Evolutionary conservation across 2,113 vertebrate genomes (phyloP).

Genomic region (Colossoma macropomum): DNA sequence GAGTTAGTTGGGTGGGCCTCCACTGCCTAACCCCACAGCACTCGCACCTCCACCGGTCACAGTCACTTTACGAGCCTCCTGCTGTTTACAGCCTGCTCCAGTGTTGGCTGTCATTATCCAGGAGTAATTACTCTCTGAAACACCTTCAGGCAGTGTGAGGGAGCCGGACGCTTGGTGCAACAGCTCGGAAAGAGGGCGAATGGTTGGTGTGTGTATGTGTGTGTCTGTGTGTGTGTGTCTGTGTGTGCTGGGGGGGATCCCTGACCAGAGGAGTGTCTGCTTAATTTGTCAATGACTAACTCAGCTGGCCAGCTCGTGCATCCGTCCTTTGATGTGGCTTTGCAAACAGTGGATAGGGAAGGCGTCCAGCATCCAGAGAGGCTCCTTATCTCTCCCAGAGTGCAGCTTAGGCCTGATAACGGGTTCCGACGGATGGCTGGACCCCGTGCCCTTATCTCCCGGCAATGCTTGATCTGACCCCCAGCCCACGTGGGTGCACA

Average conservation of each 20-base stretch:
- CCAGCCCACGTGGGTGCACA: constrained; percentile 52
- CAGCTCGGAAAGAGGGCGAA: background rate
- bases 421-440: constrained; percentile 65
- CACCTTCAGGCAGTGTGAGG: constrained; percentile 52
- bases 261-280: constrained; percentile 56
- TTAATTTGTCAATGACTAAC: constrained; percentile 70
- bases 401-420: constrained; percentile 72
- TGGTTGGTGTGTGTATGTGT: background rate
- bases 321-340: constrained; percentile 74
- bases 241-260: constrained; percentile 1
- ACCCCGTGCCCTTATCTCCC: constrained; percentile 64
- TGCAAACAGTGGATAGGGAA: constrained; percentile 70
- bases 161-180: constrained; percentile 22
- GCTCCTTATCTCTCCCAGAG: constrained; percentile 72
- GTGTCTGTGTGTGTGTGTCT: constrained; percentile 6
- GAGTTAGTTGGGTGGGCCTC: constrained; percentile 39
- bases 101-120: constrained; percentile 62
- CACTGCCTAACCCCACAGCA: constrained; percentile 36
- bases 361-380: constrained; percentile 60
- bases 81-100: constrained; percentile 59
- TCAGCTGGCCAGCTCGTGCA: constrained; percentile 62
- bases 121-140: constrained; percentile 61
- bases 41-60: constrained; percentile 58
- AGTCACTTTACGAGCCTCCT: constrained; percentile 61
- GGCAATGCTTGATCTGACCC: constrained; percentile 64